These are phyloP conservation scores for Synergus itoensis DNA, from an alignment of 2,888 invertebrate genomes.

Conservation along the genomic window DNA sequence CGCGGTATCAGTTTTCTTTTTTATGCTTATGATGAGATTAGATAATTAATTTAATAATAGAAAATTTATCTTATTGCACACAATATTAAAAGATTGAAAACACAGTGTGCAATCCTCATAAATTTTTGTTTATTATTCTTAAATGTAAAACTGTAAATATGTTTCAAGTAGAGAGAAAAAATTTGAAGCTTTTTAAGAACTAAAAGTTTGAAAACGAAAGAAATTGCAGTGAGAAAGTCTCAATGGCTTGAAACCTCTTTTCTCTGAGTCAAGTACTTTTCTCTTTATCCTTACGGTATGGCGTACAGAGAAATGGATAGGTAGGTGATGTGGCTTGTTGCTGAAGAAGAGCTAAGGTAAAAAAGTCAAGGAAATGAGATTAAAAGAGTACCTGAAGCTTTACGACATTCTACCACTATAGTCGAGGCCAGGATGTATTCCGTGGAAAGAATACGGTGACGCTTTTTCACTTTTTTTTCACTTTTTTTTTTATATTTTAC, in stretches of 20 bases:
- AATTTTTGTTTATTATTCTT: too few species aligned
- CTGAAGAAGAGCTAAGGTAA: slow-evolving; percentile 8
- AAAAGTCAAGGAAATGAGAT: slow-evolving; percentile 30
- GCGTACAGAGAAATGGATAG: slow-evolving; percentile 12
- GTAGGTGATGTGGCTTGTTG: neutral
- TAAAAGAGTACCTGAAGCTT: slow-evolving; percentile 5
- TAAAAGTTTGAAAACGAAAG: slow-evolving; percentile 7
- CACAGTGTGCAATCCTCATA: too few species aligned
- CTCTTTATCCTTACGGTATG: neutral
- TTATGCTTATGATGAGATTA: neutral
- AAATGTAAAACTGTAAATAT: neutral
- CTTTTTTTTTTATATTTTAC: neutral
- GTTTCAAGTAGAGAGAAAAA: neutral
- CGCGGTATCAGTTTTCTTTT: neutral
- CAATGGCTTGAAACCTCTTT: slow-evolving; percentile 14
- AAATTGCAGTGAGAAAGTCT: slow-evolving; percentile 12
- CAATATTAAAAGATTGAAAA: too few species aligned
- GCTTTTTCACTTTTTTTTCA: neutral
- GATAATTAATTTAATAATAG: neutral
- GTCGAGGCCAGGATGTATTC: neutral
- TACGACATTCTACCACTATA: slow-evolving; percentile 3
- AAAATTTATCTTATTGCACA: neutral
- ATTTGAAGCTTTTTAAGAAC: neutral
- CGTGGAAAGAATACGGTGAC: neutral
- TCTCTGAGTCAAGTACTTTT: slow-evolving; percentile 3